Evolutionary conservation across 2,797 vertebrate species (phyloP).

Genomic region (Chaetophractus vellerosus): DNA sequence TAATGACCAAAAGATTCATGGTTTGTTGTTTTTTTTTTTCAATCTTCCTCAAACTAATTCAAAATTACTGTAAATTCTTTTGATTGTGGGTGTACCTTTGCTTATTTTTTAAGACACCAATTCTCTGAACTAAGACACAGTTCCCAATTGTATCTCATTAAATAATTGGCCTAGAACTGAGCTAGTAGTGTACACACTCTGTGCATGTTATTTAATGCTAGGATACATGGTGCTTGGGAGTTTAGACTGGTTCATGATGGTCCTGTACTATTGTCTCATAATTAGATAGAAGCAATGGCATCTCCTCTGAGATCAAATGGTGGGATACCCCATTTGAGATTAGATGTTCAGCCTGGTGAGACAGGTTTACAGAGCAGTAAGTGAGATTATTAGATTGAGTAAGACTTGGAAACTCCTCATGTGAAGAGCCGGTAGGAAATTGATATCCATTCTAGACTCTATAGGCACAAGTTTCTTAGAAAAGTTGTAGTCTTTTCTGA

Average conservation of each 20-base stretch:
- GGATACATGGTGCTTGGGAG: background rate
- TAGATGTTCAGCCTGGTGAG: background rate
- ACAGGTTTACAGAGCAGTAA: background rate
- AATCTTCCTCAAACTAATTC: slow-evolving; percentile 12
- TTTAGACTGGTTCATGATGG: slow-evolving; percentile 12
- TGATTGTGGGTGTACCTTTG: background rate
- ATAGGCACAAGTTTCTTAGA: background rate
- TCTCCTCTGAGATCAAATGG: slow-evolving; percentile 13
- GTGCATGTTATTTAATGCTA: background rate
- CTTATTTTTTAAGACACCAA: slow-evolving; percentile 25
- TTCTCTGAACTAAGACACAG: slow-evolving; percentile 8
- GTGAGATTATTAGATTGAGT: background rate
- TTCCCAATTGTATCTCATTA: background rate
- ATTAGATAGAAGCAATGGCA: slow-evolving; percentile 3
- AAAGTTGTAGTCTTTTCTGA: background rate
- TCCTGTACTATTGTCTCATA: background rate
- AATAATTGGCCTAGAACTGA: background rate
- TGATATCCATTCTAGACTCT: background rate
- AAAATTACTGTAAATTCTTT: background rate
- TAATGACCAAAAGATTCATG: slow-evolving; percentile 43
- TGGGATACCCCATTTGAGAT: background rate
- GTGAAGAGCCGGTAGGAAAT: slow-evolving; percentile 29
- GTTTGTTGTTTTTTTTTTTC: background rate
- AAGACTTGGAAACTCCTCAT: background rate
- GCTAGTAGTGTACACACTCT: background rate